A percentile compares a stretch with the other conserved stretches of the same genome.
Conservation (phyloP, 2,113 vertebrate genomes). For the Oryzias celebensis region DNA sequence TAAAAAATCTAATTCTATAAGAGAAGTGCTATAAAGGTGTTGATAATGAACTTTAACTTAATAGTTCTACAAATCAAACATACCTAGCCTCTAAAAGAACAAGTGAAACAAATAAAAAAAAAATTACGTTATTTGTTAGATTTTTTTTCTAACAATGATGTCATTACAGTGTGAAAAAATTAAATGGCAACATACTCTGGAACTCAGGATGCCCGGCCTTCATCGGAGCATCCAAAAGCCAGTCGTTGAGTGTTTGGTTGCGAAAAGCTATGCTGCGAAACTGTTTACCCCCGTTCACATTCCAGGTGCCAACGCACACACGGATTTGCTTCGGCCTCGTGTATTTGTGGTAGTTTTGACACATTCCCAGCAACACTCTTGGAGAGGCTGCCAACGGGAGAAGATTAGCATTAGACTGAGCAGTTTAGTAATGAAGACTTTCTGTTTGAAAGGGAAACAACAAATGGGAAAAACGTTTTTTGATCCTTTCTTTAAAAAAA, state of each 20-base stretch:
- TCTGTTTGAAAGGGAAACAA: not conserved
- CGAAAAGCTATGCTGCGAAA: constrained; percentile 97
- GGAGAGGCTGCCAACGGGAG: constrained; percentile 83
- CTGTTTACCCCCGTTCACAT: constrained; percentile 96
- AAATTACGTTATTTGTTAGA: too few species aligned
- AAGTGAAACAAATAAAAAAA: too few species aligned
- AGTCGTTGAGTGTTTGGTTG: constrained; percentile 97
- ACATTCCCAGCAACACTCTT: constrained; percentile 93
- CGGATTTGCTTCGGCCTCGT: constrained; percentile 89
- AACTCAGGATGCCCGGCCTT: constrained; percentile 89
- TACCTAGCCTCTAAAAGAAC: too few species aligned
- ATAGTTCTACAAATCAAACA: too few species aligned
- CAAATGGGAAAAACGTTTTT: not conserved
- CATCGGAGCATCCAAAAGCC: constrained; percentile 93
- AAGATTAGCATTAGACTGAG: not conserved
- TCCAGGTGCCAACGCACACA: constrained; percentile 93
- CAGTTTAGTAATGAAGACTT: not conserved
- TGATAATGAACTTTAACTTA: too few species aligned
- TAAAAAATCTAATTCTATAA: too few species aligned
- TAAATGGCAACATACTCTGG: constrained; percentile 79
- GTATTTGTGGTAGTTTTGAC: constrained; percentile 93
- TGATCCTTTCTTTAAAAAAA: not conserved
- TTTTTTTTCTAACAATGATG: too few species aligned
- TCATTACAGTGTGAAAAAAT: not conserved
- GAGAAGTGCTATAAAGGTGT: too few species aligned